phyloP scores from a whole-genome alignment of 1,140 invertebrate species.

The Apis dorsata region DNA sequence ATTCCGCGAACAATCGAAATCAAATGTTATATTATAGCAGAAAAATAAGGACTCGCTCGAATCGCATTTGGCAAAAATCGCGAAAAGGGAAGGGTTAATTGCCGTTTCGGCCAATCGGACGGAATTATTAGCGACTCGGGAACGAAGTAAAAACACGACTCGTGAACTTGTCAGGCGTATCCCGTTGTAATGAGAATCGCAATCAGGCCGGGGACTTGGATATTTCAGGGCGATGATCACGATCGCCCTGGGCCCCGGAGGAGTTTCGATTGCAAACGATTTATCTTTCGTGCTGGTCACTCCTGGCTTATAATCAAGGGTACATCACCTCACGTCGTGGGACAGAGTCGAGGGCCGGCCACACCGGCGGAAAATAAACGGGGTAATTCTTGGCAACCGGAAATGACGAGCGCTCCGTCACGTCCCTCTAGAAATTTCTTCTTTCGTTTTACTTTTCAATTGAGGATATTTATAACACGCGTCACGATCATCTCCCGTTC shows the following conservation, averaged over 20 bases:
- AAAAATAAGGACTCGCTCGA: background rate
- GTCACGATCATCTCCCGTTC: too few relatives aligned
- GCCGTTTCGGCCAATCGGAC: background rate
- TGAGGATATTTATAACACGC: too few relatives aligned
- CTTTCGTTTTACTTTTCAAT: too few relatives aligned
- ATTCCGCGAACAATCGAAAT: background rate
- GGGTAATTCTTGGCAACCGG: constrained; percentile 25
- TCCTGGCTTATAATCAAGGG: constrained; percentile 54
- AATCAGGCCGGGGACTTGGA: constrained; percentile 44
- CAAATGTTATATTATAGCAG: background rate
- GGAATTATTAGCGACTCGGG: background rate
- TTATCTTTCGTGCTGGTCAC: constrained; percentile 47
- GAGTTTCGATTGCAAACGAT: constrained; percentile 58
- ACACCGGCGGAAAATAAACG: constrained; percentile 31
- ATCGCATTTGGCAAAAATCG: background rate
- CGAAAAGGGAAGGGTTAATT: constrained; percentile 11
- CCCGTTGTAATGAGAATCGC: constrained; percentile 52
- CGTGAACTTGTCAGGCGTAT: background rate
- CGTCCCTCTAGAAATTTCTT: background rate
- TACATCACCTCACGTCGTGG: constrained; percentile 41
- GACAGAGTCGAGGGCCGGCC: constrained; percentile 43
- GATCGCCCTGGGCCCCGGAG: constrained; percentile 31
- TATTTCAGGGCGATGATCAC: constrained; percentile 53
- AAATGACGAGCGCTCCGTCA: constrained; percentile 45
- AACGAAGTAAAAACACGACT: constrained; percentile 7